Evolutionary conservation across 2,113 vertebrate species (phyloP), one percentile per base, ranked within the genome.

Genomic region (Chitala chitala): DNA sequence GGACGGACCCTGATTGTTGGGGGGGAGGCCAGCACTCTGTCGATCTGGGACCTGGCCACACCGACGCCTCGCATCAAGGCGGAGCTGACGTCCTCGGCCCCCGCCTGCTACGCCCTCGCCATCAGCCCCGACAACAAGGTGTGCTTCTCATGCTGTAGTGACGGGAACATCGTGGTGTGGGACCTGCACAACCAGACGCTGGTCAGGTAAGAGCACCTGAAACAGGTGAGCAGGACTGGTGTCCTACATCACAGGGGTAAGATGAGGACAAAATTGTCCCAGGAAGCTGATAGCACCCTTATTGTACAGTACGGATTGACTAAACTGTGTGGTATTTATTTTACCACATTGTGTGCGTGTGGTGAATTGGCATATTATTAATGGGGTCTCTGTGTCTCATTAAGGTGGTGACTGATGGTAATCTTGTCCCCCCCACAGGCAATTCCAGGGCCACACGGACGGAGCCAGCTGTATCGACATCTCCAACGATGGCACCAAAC

Each of bases 391-490:
- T 13, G 55, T 10, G 4, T 29, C 55, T 58, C 55, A 5, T 5
- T n/a, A 31, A 31, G 55, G 9, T 29, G 0, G 24, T 0, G 55
- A 26, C 59, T 64, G 59, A 64, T 1, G 33, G 3, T 26, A 6
- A 7, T 64, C 59, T n/a, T 26, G 59, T 26, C 29, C 3, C 92
- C 89, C 92, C 92, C n/a, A n/a, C n/a, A n/a, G n/a, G n/a, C n/a
- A n/a, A n/a, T n/a, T n/a, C n/a, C n/a, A n/a, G n/a, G n/a, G n/a
- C n/a, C n/a, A n/a, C n/a, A n/a, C n/a, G n/a, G n/a, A n/a, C n/a
- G n/a, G n/a, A n/a, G n/a, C n/a, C n/a, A n/a, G n/a, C 92, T 93
- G 92, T 87, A 93, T 93, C 89, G 92, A 93, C 87, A 93, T 93
- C 88, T 92, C 92, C 77, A 92, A 93, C 65, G 92, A 93, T 83